Evolutionary conservation across 2,113 vertebrate species (phyloP).

Genomic region (Edolisoma coerulescens): DNA sequence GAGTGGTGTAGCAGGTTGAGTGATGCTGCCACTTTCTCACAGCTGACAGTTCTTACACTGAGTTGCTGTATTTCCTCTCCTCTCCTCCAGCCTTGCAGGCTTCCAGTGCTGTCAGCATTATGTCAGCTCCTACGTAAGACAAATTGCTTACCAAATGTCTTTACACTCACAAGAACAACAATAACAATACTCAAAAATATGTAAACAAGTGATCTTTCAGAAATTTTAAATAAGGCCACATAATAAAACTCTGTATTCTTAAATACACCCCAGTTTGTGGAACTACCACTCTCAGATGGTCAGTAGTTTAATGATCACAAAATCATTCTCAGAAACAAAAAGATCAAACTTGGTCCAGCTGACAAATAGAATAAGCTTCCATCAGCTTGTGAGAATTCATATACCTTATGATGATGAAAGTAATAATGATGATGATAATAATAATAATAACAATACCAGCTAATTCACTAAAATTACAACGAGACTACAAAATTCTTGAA

Average conservation of each 20-base stretch:
- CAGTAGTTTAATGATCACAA: neutral
- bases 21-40: neutral
- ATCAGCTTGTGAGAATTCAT: neutral
- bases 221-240: neutral
- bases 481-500: neutral
- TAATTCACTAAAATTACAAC: neutral
- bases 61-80: neutral
- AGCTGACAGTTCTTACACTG: neutral
- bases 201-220: neutral
- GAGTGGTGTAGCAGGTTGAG: neutral
- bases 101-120: neutral
- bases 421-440: neutral
- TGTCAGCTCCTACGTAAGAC: neutral
- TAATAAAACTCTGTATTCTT: neutral
- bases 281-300: neutral
- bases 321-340: neutral
- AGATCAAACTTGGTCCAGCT: neutral
- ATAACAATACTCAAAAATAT: neutral
- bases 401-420: neutral
- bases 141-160: neutral
- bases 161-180: neutral
- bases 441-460: neutral
- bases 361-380: neutral
- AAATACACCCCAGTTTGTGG: neutral
- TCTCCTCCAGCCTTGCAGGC: neutral